phyloP scores from a whole-genome alignment of 2,888 invertebrate species.

The Acanthosepion lycidas region DNA sequence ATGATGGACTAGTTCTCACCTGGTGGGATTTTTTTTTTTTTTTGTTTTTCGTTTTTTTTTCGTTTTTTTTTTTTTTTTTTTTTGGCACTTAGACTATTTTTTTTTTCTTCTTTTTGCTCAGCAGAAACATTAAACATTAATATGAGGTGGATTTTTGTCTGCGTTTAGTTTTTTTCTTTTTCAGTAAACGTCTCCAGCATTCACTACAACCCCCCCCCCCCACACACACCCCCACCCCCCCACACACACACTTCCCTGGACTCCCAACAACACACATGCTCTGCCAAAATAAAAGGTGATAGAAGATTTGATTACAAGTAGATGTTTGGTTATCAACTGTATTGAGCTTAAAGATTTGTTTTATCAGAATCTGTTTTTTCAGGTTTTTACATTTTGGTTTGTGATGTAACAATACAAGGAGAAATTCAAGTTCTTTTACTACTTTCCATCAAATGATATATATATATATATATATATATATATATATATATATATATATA shows the following conservation, averaged over 20 bases:
- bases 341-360: background rate
- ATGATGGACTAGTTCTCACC: background rate
- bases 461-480: no score
- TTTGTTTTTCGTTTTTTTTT: background rate
- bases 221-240: no score
- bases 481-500: no score
- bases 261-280: background rate
- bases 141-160: background rate
- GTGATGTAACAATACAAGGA: no score
- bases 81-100: background rate
- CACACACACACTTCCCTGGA: no score
- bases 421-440: no score
- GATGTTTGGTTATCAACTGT: background rate
- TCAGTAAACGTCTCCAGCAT: background rate
- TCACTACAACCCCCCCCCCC: no score
- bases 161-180: background rate
- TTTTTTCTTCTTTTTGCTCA: background rate
- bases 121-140: slow-evolving; percentile 21
- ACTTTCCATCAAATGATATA: no score
- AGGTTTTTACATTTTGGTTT: no score
- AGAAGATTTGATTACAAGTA: background rate
- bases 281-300: background rate
- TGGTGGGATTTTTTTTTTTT: background rate
- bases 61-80: background rate
- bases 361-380: background rate